A percentile compares a stretch with the other conserved stretches of the same genome.
Evolutionary conservation across 2,113 vertebrate species (phyloP).

Genomic region (Pelodiscus sinensis): DNA sequence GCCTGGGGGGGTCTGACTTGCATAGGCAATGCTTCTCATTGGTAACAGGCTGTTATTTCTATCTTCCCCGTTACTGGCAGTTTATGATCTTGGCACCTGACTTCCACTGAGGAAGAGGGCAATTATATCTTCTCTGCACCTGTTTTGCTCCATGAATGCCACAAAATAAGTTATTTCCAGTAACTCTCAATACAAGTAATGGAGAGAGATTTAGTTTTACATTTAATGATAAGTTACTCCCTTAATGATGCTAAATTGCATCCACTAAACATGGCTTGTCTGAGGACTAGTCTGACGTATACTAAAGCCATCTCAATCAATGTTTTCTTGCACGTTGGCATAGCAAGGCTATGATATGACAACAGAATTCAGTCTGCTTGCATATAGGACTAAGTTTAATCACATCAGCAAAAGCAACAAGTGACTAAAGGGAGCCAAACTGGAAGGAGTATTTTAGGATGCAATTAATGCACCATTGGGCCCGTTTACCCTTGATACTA

Average conservation of each 20-base stretch:
- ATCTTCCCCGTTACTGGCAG: neutral
- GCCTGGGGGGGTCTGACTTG: neutral
- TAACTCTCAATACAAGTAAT: neutral
- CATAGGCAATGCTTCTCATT: neutral
- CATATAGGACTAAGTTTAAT: neutral
- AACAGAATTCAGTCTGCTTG: neutral
- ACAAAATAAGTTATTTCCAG: neutral
- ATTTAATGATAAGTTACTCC: neutral
- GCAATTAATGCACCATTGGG: neutral
- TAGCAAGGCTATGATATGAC: neutral
- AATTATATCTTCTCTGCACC: constrained; percentile 17
- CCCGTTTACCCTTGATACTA: neutral
- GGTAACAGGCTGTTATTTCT: neutral
- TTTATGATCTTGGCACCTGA: constrained; percentile 9
- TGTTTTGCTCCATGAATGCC: constrained; percentile 11
- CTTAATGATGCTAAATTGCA: neutral
- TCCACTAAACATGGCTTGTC: neutral
- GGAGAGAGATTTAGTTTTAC: neutral
- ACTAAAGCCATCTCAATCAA: neutral
- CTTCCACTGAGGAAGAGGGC: neutral
- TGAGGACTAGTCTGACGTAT: neutral
- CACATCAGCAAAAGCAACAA: neutral
- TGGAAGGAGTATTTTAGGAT: neutral
- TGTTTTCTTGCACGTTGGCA: neutral
- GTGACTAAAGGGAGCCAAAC: neutral